These are phyloP conservation scores for Chiroxiphia lanceolata DNA, from an alignment of 2,797 vertebrate species.

Conservation along the genomic window DNA sequence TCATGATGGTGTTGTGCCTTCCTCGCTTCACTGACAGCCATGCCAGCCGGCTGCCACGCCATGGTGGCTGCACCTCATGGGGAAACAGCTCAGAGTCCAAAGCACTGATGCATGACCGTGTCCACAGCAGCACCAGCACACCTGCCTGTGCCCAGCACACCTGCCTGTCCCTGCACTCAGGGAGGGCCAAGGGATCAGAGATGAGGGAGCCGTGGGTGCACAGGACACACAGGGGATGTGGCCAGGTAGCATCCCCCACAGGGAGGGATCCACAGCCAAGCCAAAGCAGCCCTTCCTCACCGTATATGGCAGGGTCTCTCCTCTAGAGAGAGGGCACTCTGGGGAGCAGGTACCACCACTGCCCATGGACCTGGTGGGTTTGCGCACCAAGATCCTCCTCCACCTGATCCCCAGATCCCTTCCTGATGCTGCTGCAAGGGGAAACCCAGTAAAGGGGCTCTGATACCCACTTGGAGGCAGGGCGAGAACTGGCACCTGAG, in stretches of 20 bases:
- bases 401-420: background rate
- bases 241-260: background rate
- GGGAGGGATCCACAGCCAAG: background rate
- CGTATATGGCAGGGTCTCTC: fast-evolving
- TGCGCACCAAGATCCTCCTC: background rate
- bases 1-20: background rate
- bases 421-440: background rate
- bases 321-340: background rate
- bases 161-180: fast-evolving
- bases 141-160: fast-evolving
- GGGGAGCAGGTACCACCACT: background rate
- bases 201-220: background rate
- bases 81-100: background rate
- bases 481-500: background rate
- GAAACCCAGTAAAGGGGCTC: background rate
- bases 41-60: background rate
- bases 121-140: background rate
- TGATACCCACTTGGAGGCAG: fast-evolving
- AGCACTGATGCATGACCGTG: fast-evolving
- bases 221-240: background rate
- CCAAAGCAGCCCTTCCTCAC: background rate
- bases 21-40: background rate
- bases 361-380: fast-evolving
- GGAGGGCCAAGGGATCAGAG: background rate
- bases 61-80: background rate